Evolutionary conservation across 2,888 invertebrate species (phyloP).

Genomic region (Hemaris fuciformis): DNA sequence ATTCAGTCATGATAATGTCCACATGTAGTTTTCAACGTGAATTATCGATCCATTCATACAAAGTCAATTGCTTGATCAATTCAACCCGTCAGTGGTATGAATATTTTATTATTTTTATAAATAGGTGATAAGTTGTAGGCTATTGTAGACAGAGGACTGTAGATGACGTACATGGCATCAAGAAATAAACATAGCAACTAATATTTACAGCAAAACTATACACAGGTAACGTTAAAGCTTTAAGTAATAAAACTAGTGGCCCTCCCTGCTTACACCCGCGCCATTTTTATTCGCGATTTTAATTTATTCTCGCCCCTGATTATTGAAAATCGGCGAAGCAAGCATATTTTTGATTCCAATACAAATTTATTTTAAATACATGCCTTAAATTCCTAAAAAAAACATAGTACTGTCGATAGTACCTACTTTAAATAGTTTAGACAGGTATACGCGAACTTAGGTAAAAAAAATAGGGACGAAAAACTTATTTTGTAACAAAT

Average conservation of each 20-base stretch:
- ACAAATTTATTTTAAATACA: background rate
- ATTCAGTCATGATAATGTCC: slow-evolving; percentile 72
- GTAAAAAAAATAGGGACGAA: background rate
- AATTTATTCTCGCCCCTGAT: background rate
- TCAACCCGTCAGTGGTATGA: slow-evolving; percentile 6
- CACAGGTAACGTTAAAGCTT: slow-evolving; percentile 65
- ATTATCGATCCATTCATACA: slow-evolving; percentile 9
- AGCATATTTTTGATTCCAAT: slow-evolving; percentile 2
- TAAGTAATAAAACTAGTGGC: slow-evolving; percentile 28
- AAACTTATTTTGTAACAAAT: slow-evolving; percentile 20
- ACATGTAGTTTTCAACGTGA: slow-evolving; percentile 34
- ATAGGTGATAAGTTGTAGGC: background rate
- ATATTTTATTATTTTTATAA: background rate
- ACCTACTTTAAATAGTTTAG: background rate
- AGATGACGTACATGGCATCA: slow-evolving; percentile 60
- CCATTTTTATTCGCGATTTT: background rate
- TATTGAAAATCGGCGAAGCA: background rate
- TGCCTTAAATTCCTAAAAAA: background rate
- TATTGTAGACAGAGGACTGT: slow-evolving; percentile 23
- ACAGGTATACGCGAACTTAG: background rate
- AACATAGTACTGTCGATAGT: background rate
- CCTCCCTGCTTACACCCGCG: background rate
- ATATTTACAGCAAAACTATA: slow-evolving; percentile 61
- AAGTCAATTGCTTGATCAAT: slow-evolving; percentile 24
- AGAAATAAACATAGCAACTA: slow-evolving; percentile 60